Conservation (phyloP, 2,888 invertebrate genomes). For the Teleogryllus oceanicus region DNA sequence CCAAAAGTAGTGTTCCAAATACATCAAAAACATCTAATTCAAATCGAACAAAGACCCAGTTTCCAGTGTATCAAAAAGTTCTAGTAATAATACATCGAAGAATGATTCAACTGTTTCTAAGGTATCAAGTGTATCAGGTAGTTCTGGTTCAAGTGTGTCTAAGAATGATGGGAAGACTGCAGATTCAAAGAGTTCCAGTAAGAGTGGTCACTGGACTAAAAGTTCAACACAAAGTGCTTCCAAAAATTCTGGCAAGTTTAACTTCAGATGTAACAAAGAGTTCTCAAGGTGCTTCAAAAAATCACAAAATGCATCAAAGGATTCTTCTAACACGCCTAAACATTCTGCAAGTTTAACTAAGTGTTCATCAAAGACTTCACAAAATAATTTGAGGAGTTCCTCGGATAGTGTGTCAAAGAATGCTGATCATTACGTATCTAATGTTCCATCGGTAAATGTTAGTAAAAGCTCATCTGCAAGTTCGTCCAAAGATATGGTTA, state of each 20-base stretch:
- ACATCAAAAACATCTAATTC: background rate
- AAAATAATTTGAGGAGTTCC: background rate
- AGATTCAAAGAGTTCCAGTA: too few relatives aligned
- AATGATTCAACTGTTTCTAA: background rate
- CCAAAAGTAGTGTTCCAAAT: background rate
- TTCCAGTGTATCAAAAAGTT: background rate
- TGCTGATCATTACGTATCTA: too few relatives aligned
- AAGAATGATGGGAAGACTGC: background rate
- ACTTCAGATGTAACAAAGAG: too few relatives aligned
- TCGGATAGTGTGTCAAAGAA: too few relatives aligned
- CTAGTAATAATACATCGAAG: background rate
- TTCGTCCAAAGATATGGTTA: too few relatives aligned
- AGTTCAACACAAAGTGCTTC: background rate
- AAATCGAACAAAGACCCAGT: background rate
- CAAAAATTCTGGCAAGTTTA: too few relatives aligned
- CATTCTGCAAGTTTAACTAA: background rate
- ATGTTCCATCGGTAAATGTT: too few relatives aligned
- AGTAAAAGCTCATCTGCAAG: too few relatives aligned
- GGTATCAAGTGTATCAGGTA: too few relatives aligned
- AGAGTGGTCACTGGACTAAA: background rate
- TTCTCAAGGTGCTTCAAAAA: background rate
- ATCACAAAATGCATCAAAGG: background rate
- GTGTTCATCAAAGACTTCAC: background rate
- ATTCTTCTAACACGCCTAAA: background rate
- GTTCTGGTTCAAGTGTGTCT: background rate